phyloP scores from a whole-genome alignment of 92 coral and sea anemone species.

The Zoanthus sociatus region DNA sequence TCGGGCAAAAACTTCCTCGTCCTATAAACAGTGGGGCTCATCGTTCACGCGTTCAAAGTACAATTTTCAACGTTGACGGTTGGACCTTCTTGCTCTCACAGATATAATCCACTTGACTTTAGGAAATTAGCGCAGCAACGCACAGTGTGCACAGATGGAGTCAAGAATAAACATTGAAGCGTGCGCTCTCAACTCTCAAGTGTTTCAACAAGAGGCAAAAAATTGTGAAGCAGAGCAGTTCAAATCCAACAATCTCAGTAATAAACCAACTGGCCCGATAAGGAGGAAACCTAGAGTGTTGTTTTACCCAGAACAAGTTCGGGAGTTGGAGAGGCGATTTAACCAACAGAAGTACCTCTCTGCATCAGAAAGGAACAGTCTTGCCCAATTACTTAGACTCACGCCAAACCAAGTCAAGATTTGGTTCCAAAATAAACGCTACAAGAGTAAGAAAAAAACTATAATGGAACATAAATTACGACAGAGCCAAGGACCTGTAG shows the following conservation, averaged over 20 bases:
- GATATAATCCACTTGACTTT: slow-evolving; percentile 66
- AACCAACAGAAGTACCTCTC: slow-evolving; percentile 98
- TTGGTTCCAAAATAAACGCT: slow-evolving; percentile 99
- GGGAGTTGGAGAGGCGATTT: slow-evolving; percentile 96
- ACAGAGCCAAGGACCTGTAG: slow-evolving; percentile 62
- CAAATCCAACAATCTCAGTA: slow-evolving; percentile 69
- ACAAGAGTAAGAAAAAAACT: slow-evolving; percentile 97
- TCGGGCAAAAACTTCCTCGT: slow-evolving; percentile 68
- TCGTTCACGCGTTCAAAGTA: slow-evolving; percentile 76
- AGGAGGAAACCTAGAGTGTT: slow-evolving; percentile 96
- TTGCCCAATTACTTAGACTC: slow-evolving; percentile 91
- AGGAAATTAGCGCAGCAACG: not conserved
- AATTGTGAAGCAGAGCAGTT: slow-evolving; percentile 63
- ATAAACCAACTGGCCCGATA: slow-evolving; percentile 79
- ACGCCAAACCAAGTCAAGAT: slow-evolving; percentile 99
- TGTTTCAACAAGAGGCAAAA: slow-evolving; percentile 79
- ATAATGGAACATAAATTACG: slow-evolving; percentile 90
- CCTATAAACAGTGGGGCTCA: slow-evolving; percentile 76
- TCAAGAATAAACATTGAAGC: slow-evolving; percentile 20
- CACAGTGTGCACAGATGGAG: not conserved
- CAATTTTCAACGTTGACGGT: slow-evolving; percentile 69
- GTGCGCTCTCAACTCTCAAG: slow-evolving; percentile 75
- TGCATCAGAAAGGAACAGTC: slow-evolving; percentile 97
- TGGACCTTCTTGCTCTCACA: slow-evolving; percentile 44
- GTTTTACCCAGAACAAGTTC: slow-evolving; percentile 97